Evolutionary conservation across 1,140 invertebrate genomes (phyloP), one percentile per base, ranked within the genome.

Genomic region (Probaryconus sp.): DNA sequence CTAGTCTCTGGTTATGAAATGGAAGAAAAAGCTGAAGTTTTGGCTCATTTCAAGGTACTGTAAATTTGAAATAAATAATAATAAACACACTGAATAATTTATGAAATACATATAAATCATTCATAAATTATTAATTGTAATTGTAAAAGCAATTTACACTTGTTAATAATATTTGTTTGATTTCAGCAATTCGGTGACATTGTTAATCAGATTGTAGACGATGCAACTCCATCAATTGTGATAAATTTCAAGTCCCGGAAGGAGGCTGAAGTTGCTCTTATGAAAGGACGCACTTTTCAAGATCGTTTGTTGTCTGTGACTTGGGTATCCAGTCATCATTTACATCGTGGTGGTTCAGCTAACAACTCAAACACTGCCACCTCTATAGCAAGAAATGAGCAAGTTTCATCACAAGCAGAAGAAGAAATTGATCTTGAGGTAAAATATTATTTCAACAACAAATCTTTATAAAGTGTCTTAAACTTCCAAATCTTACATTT

Each of bases 1-100:
- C 89, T 94, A 68, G 91, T 96, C 6, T 93, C 93, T 20, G 94
- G 94, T 7, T 94, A 93, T 81, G 91, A 93, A 82, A 87, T 87
- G 35, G 91, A 93, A 56, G 93, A 94, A 67, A 91, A 92, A 76
- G 89, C 90, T 13, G 91, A 92, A 55, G 89, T 94, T 50, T 79
- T 94, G 64, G 85, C 88, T 21, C 93, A 94, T 87, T 93, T 95
- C 85, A 87, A 91, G 77, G 93, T 94, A 89, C 20, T 42, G 38
- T 10, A n/a, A n/a, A n/a, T n/a, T n/a, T n/a, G n/a, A n/a, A n/a
- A n/a, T n/a, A n/a, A n/a, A n/a, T n/a, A n/a, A n/a, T n/a, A n/a
- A n/a, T n/a, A n/a, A n/a, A n/a, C n/a, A n/a, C n/a, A n/a, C n/a
- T n/a, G n/a, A n/a, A 13, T 53, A 9, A 21, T 20, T n/a, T n/a